Percentiles rank a stretch among this genome's conserved stretches.
Conservation (phyloP, 2,113 vertebrate species). For the Ophiodon elongatus region DNA sequence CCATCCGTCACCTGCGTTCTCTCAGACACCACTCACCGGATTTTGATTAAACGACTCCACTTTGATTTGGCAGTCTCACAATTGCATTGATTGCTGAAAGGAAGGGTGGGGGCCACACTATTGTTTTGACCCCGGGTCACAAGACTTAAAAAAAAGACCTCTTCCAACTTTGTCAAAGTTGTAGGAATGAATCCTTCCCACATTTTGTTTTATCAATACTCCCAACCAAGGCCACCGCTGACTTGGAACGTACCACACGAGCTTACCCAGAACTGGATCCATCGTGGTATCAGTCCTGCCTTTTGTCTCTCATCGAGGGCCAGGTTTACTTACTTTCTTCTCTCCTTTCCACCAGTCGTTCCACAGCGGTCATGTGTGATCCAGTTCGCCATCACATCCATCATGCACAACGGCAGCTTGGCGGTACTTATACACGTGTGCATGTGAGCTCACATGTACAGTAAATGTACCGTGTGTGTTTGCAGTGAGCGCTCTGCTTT, state of each 20-base stretch:
- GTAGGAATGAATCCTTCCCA: neutral
- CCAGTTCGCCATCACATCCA: slow-evolving; percentile 58
- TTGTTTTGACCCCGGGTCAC: slow-evolving; percentile 1
- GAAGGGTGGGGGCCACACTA: neutral
- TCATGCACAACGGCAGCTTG: slow-evolving; percentile 36
- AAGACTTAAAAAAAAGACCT: neutral
- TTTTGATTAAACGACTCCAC: slow-evolving; percentile 59
- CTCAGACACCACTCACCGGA: slow-evolving; percentile 43
- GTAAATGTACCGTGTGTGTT: slow-evolving; percentile 32
- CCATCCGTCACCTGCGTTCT: slow-evolving; percentile 57
- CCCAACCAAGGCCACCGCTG: neutral
- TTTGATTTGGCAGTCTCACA: slow-evolving; percentile 47
- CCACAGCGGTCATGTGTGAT: slow-evolving; percentile 36
- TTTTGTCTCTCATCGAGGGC: slow-evolving; percentile 26
- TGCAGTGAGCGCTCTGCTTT: slow-evolving; percentile 37
- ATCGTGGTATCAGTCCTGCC: slow-evolving; percentile 16
- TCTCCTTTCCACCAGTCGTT: slow-evolving; percentile 13
- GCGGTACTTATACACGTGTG: slow-evolving; percentile 18
- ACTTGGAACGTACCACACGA: neutral
- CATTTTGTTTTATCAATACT: neutral
- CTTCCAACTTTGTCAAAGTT: neutral
- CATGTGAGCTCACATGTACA: slow-evolving; percentile 29
- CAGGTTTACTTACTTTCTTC: slow-evolving; percentile 38
- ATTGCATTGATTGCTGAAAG: slow-evolving; percentile 54
- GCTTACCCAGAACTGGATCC: slow-evolving; percentile 9